Percentiles rank a stretch among this genome's conserved stretches.
Evolutionary conservation across 64 coral and sea anemone genomes (phyloP).

Genomic region (Exaiptasia diaphana): DNA sequence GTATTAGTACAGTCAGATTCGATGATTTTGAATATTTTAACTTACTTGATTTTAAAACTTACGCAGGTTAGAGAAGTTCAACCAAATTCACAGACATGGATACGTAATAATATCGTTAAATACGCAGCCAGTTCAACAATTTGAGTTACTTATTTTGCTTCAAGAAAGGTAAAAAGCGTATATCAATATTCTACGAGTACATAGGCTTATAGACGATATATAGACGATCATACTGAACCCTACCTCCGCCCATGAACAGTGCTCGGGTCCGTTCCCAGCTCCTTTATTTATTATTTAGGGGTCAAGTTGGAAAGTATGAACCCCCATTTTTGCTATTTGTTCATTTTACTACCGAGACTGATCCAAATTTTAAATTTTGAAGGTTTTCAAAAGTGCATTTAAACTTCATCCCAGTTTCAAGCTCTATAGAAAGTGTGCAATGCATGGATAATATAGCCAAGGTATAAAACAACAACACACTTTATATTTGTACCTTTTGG

Average conservation of each 20-base stretch:
- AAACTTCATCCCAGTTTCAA: constrained; percentile 72
- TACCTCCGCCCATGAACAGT: too few relatives aligned
- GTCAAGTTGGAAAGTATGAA: background rate
- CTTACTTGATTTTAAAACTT: background rate
- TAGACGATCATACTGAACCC: background rate
- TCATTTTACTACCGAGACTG: background rate
- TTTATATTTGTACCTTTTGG: background rate
- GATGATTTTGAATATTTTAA: background rate
- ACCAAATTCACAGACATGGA: constrained; percentile 81
- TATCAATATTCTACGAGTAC: background rate
- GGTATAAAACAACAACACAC: constrained; percentile 7
- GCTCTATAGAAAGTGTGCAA: constrained; percentile 65
- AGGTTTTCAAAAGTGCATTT: constrained; percentile 65
- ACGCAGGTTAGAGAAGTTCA: constrained; percentile 66
- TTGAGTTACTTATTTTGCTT: constrained; percentile 43
- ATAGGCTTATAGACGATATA: background rate
- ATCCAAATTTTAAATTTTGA: background rate
- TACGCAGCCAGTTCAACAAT: constrained; percentile 35
- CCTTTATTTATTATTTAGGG: too few relatives aligned
- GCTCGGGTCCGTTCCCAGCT: too few relatives aligned
- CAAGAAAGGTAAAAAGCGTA: constrained; percentile 60
- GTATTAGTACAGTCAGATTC: background rate
- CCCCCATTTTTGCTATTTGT: background rate
- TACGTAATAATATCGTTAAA: constrained; percentile 53
- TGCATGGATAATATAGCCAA: constrained; percentile 84